Evolutionary conservation across 2,888 invertebrate genomes (phyloP).

Genomic region (Monoplex corrugatus): DNA sequence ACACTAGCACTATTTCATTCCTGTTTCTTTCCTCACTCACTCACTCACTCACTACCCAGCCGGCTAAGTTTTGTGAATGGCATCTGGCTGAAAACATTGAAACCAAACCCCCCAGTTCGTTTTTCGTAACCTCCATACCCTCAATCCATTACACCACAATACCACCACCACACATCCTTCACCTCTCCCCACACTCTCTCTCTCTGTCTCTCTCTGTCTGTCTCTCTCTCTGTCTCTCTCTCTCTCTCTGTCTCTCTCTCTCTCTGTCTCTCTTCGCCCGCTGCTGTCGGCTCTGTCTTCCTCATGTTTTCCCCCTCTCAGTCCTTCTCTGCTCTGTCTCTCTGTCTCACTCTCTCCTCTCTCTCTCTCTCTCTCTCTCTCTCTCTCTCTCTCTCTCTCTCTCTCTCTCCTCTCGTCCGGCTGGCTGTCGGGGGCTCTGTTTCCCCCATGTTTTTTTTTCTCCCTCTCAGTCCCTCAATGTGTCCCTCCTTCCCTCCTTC

Average conservation of each 20-base stretch:
- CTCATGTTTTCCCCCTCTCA: background rate
- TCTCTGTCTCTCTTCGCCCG: background rate
- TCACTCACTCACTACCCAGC: background rate
- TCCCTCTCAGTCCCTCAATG: too few species aligned
- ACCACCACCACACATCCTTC: background rate
- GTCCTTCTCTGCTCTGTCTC: background rate
- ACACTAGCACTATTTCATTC: too few species aligned
- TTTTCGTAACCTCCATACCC: too few species aligned
- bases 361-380: background rate
- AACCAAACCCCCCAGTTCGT: too few species aligned
- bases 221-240: background rate
- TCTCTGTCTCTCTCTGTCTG: background rate
- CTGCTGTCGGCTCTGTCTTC: background rate
- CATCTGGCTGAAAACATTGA: too few species aligned
- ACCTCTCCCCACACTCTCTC: background rate
- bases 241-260: background rate
- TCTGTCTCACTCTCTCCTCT: background rate
- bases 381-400: background rate
- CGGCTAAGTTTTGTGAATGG: too few species aligned
- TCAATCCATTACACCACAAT: background rate
- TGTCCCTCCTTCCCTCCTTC: too few species aligned
- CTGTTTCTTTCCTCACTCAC: background rate
- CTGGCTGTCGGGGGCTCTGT: background rate
- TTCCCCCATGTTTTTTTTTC: background rate
- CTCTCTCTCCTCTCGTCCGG: background rate